phyloP scores from a whole-genome alignment of 2,888 invertebrate species.

The Cerastis rubricosa region DNA sequence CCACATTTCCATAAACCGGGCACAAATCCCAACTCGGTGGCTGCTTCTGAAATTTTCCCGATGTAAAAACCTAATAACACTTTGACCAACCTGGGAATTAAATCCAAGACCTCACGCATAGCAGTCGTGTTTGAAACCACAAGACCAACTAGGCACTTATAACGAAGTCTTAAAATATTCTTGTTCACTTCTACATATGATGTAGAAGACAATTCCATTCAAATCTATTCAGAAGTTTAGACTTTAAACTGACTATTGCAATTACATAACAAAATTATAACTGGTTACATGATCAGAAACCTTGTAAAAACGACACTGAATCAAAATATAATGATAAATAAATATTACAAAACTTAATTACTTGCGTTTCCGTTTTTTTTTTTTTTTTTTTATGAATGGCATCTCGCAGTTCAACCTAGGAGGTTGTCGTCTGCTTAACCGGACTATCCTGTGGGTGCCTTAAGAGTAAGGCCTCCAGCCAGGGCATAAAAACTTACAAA shows the following conservation, averaged over 20 bases:
- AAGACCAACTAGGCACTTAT: neutral
- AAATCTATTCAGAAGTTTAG: neutral
- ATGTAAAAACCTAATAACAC: neutral
- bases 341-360: constrained; percentile 38
- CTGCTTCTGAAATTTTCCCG: neutral
- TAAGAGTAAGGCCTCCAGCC: no score
- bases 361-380: constrained; percentile 47
- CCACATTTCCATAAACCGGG: neutral
- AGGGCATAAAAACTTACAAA: no score
- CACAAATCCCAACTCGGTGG: neutral
- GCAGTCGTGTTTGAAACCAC: neutral
- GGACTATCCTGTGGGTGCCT: no score
- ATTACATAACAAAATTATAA: neutral
- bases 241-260: neutral
- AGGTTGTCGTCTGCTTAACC: no score
- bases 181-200: neutral
- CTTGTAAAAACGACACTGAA: constrained; percentile 28
- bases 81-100: neutral
- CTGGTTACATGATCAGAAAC: neutral
- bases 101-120: neutral
- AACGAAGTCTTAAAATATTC: neutral
- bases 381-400: no score
- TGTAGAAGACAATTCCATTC: neutral
- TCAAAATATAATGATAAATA: constrained; percentile 36
- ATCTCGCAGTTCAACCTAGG: no score